These are phyloP conservation scores for Rhombomys opimus DNA, from an alignment of 2,113 vertebrate species.

Conservation along the genomic window DNA sequence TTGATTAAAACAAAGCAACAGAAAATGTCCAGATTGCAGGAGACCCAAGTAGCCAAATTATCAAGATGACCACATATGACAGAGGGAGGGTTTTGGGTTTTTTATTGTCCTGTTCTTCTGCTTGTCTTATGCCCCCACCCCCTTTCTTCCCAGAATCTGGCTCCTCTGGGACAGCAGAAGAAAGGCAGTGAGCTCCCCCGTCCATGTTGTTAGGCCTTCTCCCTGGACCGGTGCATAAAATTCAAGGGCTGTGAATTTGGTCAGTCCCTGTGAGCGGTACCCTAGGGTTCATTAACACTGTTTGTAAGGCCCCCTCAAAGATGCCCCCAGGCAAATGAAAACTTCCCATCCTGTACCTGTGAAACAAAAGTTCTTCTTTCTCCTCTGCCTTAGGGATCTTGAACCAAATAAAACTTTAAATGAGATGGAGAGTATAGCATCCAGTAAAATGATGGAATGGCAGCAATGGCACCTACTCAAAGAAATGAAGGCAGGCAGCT, in stretches of 20 bases:
- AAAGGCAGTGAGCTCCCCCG: neutral
- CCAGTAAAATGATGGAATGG: neutral
- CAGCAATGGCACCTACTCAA: neutral
- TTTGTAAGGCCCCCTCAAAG: neutral
- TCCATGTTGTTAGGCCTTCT: no score
- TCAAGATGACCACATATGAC: no score
- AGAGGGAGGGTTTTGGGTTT: neutral
- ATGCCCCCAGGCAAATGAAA: neutral
- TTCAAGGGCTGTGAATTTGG: neutral
- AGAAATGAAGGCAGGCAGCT: neutral
- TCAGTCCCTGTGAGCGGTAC: neutral
- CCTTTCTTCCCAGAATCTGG: neutral
- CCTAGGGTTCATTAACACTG: neutral
- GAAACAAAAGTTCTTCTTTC: neutral
- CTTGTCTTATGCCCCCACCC: neutral
- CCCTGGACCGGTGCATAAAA: neutral
- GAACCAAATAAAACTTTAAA: neutral
- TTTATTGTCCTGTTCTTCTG: neutral
- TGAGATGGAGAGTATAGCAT: neutral
- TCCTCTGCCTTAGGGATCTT: neutral
- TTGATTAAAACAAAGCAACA: slow-evolving; percentile 9
- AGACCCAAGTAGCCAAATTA: neutral
- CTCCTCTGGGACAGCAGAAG: neutral
- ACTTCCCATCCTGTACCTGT: neutral
- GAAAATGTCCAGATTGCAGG: neutral